phyloP scores from a whole-genome alignment of 2,797 vertebrate species.

The Girardinus metallicus region DNA sequence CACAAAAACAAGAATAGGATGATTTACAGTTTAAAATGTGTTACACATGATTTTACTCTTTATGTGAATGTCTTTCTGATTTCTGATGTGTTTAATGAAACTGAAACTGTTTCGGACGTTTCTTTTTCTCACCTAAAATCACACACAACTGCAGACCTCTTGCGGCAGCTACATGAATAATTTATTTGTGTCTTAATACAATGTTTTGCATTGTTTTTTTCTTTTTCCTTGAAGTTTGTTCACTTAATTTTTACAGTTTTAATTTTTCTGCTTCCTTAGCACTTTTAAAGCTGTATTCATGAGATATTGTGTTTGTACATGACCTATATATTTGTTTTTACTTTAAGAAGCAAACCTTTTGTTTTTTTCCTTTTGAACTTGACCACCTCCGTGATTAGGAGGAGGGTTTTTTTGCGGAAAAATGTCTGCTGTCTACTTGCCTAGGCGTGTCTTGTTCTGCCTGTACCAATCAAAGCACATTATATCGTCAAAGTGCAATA shows the following conservation, averaged over 20 bases:
- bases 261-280: constrained; percentile 30
- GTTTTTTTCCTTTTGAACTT: constrained; percentile 14
- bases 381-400: constrained; percentile 3
- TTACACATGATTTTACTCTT: constrained; percentile 1
- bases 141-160: constrained; percentile 28
- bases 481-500: constrained; percentile 68
- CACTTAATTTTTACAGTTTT: background rate
- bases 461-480: constrained; percentile 69
- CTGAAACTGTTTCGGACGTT: constrained; percentile 1
- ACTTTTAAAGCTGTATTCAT: constrained; percentile 37
- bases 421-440: constrained; percentile 45
- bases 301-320: constrained; percentile 25
- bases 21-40: constrained; percentile 19
- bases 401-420: constrained; percentile 19
- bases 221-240: background rate
- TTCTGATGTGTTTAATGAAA: constrained; percentile 20
- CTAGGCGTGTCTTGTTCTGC: constrained; percentile 55
- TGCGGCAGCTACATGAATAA: constrained; percentile 57
- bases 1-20: constrained; percentile 38
- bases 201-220: constrained; percentile 16
- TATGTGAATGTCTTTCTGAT: background rate
- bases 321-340: background rate
- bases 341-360: background rate
- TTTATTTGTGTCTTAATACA: constrained; percentile 16
- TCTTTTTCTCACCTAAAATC: constrained; percentile 11